Conservation (phyloP, 2,888 invertebrate genomes). For the Eristalinus aeneus region DNA sequence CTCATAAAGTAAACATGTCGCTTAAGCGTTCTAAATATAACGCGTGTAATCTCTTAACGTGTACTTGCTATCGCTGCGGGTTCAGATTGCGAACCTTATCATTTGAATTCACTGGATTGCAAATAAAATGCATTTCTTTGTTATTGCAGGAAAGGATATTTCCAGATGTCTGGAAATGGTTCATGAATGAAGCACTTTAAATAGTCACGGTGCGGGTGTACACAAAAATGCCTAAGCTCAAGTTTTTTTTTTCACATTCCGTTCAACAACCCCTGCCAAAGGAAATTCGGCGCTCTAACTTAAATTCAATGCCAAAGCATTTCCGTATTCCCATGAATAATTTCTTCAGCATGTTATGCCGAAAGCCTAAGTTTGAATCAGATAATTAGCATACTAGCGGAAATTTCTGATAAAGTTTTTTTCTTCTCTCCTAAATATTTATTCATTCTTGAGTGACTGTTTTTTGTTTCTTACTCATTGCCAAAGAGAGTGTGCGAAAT, state of each 20-base stretch:
- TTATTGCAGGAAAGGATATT: too few relatives aligned
- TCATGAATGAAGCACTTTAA: too few relatives aligned
- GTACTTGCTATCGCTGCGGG: neutral
- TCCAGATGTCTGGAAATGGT: too few relatives aligned
- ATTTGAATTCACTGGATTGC: neutral
- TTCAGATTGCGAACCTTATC: neutral
- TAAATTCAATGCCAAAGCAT: neutral
- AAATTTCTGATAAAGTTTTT: neutral
- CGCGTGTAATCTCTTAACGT: neutral
- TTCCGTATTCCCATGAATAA: neutral
- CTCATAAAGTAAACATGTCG: too few relatives aligned
- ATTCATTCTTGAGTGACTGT: neutral
- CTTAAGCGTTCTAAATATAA: neutral
- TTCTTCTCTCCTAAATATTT: neutral
- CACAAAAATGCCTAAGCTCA: too few relatives aligned
- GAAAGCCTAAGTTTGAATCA: neutral
- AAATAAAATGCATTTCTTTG: too few relatives aligned
- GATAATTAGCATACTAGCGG: constrained; percentile 1
- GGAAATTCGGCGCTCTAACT: neutral
- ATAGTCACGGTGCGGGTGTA: too few relatives aligned
- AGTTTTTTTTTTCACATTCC: too few relatives aligned
- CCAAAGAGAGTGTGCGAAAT: neutral
- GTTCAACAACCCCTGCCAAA: neutral
- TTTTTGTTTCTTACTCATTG: neutral
- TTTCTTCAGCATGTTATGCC: neutral